Evolutionary conservation across 2,113 vertebrate species (phyloP).

Genomic region (Cephalopholis sonnerati): DNA sequence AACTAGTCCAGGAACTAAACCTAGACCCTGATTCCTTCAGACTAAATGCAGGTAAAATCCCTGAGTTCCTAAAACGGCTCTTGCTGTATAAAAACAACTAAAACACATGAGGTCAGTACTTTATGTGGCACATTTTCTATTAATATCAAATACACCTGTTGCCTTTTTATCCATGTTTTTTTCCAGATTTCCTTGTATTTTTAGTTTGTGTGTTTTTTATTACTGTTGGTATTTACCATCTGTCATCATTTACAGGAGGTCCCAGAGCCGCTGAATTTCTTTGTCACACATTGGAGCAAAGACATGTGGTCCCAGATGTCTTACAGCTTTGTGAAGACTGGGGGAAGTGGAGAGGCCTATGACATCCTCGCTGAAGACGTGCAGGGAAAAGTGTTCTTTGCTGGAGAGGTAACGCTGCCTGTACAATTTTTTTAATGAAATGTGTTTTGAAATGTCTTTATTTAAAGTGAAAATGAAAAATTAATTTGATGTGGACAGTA

Average conservation of each 20-base stretch:
- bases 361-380: slow-evolving; percentile 96
- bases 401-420: slow-evolving; percentile 89
- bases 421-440: not conserved
- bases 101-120: not conserved
- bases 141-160: not conserved
- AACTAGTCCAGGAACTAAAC: not conserved
- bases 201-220: not conserved
- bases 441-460: not conserved
- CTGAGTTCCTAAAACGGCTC: not conserved
- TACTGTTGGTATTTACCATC: not conserved
- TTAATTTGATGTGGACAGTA: not conserved
- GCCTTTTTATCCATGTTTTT: not conserved
- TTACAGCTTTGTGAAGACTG: slow-evolving; percentile 96
- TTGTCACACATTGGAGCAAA: slow-evolving; percentile 93
- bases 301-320: slow-evolving; percentile 98
- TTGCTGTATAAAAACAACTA: too few species aligned
- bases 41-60: not conserved
- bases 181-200: not conserved
- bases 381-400: slow-evolving; percentile 95
- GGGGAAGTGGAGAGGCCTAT: slow-evolving; percentile 96
- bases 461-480: not conserved
- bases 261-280: slow-evolving; percentile 91
- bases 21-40: not conserved
- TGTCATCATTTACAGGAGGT: slow-evolving; percentile 86
- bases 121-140: not conserved